Conservation (phyloP, 2,888 invertebrate genomes). For the Coremacera marginata region DNA sequence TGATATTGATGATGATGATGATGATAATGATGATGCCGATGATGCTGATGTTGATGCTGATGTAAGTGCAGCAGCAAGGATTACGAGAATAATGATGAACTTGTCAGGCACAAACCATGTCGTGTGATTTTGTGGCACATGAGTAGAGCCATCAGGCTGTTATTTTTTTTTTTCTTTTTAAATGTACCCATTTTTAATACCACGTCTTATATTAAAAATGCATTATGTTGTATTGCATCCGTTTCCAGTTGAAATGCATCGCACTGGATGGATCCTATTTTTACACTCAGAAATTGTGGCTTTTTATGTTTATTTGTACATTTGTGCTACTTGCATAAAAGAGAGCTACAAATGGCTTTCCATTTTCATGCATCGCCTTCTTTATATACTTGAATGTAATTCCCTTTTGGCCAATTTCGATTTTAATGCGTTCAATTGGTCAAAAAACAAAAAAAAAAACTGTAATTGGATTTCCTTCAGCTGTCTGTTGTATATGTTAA, state of each 20-base stretch:
- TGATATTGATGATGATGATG: too few relatives aligned
- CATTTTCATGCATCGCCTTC: not conserved
- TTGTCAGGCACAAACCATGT: not conserved
- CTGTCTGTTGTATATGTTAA: not conserved
- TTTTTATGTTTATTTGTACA: not conserved
- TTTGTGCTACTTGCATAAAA: not conserved
- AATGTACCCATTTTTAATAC: too few relatives aligned
- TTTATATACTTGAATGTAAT: not conserved
- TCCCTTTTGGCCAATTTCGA: slow-evolving; percentile 14
- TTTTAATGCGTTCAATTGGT: slow-evolving; percentile 10
- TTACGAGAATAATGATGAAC: not conserved
- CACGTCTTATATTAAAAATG: too few relatives aligned
- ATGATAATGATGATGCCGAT: not conserved
- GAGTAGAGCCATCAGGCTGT: not conserved
- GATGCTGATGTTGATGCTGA: not conserved
- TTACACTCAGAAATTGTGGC: not conserved
- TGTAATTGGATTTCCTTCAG: slow-evolving; percentile 7
- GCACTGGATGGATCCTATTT: slow-evolving; percentile 9
- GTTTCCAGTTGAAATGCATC: slow-evolving; percentile 6
- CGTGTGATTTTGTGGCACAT: not conserved
- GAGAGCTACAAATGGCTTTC: not conserved
- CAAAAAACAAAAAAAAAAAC: not conserved
- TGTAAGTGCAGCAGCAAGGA: not conserved
- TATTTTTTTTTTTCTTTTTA: too few relatives aligned
- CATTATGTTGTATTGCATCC: not conserved